These are phyloP conservation scores for Oryzias sinensis DNA, from an alignment of 2,797 vertebrate species.

Conservation along the genomic window DNA sequence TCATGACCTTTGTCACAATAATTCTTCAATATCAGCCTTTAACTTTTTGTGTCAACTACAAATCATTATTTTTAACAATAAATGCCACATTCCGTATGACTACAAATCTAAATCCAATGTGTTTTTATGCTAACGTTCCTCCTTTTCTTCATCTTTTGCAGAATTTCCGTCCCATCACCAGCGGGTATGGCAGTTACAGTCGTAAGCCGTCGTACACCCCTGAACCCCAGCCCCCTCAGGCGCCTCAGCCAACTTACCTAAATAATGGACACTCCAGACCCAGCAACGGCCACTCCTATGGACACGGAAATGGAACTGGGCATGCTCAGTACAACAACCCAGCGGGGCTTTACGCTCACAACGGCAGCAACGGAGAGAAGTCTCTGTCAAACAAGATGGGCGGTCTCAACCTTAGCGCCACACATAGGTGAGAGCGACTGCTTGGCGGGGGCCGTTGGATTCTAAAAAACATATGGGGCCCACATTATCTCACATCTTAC, in stretches of 20 bases:
- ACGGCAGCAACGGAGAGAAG: conserved; percentile 74
- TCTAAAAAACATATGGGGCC: neutral
- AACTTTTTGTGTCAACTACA: neutral
- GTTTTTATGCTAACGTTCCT: neutral
- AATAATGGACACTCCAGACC: conserved; percentile 65
- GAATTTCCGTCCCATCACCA: conserved; percentile 84
- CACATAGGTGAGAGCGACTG: conserved; percentile 78
- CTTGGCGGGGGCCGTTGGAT: neutral
- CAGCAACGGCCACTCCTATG: conserved; percentile 65
- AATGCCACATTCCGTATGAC: neutral
- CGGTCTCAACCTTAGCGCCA: conserved; percentile 80
- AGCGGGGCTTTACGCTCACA: conserved; percentile 73
- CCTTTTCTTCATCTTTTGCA: conserved; percentile 46
- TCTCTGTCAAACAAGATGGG: conserved; percentile 84
- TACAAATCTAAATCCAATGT: conserved; percentile 17
- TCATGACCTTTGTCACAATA: too few species aligned
- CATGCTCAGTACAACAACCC: conserved; percentile 83
- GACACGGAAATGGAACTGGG: conserved; percentile 72
- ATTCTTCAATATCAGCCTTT: too few species aligned
- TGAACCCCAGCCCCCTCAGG: conserved; percentile 58
- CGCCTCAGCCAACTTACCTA: conserved; percentile 49
- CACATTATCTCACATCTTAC: neutral
- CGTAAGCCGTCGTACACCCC: conserved; percentile 72
- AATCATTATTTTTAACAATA: too few species aligned
- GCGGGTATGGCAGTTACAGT: conserved; percentile 62